Conservation (phyloP, 2,113 vertebrate genomes). For the Potamarius usumacintae region DNA sequence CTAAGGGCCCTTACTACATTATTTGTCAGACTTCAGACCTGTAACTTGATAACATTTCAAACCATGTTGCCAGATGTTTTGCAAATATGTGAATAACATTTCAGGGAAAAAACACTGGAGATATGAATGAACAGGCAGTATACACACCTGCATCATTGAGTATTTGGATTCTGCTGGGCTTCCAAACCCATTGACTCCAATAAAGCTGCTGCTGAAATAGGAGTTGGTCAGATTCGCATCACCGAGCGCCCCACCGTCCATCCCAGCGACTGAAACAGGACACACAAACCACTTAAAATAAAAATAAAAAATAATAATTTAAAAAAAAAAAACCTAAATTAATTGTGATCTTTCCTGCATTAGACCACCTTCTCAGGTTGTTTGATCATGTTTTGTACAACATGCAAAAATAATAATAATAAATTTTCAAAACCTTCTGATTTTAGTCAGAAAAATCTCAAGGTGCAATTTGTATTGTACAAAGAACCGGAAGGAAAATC, state of each 20-base stretch:
- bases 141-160: slow-evolving; percentile 95
- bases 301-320: too few species aligned
- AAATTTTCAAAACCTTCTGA: not conserved
- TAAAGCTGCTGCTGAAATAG: slow-evolving; percentile 99
- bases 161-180: slow-evolving; percentile 94
- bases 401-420: too few species aligned
- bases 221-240: slow-evolving; percentile 95
- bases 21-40: not conserved
- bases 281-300: not conserved
- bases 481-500: not conserved
- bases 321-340: not conserved
- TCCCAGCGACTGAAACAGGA: slow-evolving; percentile 83
- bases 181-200: slow-evolving; percentile 98
- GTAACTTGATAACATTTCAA: not conserved
- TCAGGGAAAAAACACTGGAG: not conserved
- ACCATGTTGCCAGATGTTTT: not conserved
- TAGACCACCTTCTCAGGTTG: too few species aligned
- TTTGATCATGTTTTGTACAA: not conserved
- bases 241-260: slow-evolving; percentile 86
- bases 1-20: not conserved
- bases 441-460: not conserved
- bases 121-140: not conserved
- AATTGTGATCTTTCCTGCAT: not conserved
- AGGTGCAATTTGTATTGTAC: not conserved
- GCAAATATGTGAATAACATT: not conserved